Conservation (phyloP, 2,113 vertebrate species). For the Haemorhous mexicanus region DNA sequence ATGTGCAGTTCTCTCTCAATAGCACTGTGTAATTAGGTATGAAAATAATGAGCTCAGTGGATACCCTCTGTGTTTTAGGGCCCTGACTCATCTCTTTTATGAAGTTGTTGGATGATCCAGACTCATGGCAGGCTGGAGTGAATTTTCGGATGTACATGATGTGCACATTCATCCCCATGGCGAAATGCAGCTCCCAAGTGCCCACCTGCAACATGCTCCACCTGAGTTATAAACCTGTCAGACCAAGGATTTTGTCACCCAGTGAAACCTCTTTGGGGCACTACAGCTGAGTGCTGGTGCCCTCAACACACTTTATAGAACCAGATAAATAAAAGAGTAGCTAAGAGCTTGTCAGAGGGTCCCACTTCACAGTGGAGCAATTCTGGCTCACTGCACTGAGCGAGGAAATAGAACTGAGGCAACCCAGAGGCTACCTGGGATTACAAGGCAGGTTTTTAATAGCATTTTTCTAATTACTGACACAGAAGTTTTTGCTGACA, state of each 20-base stretch:
- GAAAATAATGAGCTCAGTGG: slow-evolving; percentile 35
- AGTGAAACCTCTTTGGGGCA: background rate
- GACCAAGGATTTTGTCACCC: background rate
- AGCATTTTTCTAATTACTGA: slow-evolving; percentile 59
- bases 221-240: background rate
- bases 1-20: slow-evolving; percentile 19
- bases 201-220: background rate
- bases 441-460: slow-evolving; percentile 55
- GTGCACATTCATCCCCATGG: background rate
- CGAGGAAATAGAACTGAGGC: background rate
- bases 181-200: background rate
- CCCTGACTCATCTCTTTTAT: slow-evolving; percentile 43
- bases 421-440: slow-evolving; percentile 40
- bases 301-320: background rate
- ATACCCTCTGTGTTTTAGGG: slow-evolving; percentile 1
- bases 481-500: slow-evolving; percentile 59
- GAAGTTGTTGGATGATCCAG: background rate
- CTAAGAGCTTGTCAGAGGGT: background rate
- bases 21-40: slow-evolving; percentile 24
- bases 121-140: background rate
- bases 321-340: background rate
- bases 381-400: background rate
- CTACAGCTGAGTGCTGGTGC: background rate
- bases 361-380: background rate
- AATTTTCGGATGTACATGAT: background rate